Percentiles rank a stretch among this genome's conserved stretches.
Evolutionary conservation across 2,888 invertebrate genomes (phyloP).

Genomic region (Cenopis cana): DNA sequence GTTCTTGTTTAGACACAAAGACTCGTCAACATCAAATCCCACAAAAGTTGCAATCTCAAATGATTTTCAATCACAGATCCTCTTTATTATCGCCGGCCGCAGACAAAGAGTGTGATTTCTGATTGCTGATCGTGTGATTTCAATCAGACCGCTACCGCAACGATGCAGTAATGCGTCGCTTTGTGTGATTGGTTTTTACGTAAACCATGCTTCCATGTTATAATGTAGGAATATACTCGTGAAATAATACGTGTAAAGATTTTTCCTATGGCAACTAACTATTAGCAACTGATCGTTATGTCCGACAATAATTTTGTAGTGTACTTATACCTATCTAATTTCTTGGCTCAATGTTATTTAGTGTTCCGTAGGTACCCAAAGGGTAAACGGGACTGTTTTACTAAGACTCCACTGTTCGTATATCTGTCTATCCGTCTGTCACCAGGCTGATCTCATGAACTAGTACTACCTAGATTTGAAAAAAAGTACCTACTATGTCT

Average conservation of each 20-base stretch:
- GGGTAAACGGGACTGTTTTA: too few species aligned
- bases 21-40: not conserved
- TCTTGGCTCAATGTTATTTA: too few species aligned
- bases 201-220: not conserved
- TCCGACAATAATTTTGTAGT: not conserved
- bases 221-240: not conserved
- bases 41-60: slow-evolving; percentile 21
- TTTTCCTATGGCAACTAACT: too few species aligned
- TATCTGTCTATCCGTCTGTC: too few species aligned
- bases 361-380: too few species aligned
- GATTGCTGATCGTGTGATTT: slow-evolving; percentile 38
- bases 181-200: slow-evolving; percentile 28
- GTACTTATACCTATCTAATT: too few species aligned
- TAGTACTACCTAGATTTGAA: too few species aligned
- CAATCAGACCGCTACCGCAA: slow-evolving; percentile 35
- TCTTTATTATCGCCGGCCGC: slow-evolving; percentile 32
- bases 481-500: too few species aligned
- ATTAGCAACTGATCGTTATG: too few species aligned
- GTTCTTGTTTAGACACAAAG: not conserved
- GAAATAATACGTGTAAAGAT: too few species aligned
- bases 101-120: slow-evolving; percentile 38
- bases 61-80: slow-evolving; percentile 28
- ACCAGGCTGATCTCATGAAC: too few species aligned
- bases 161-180: slow-evolving; percentile 12
- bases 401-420: too few species aligned